Evolutionary conservation across 2,797 vertebrate species (phyloP), one percentile per base, ranked within the genome.

Genomic region (Syncerus caffer): DNA sequence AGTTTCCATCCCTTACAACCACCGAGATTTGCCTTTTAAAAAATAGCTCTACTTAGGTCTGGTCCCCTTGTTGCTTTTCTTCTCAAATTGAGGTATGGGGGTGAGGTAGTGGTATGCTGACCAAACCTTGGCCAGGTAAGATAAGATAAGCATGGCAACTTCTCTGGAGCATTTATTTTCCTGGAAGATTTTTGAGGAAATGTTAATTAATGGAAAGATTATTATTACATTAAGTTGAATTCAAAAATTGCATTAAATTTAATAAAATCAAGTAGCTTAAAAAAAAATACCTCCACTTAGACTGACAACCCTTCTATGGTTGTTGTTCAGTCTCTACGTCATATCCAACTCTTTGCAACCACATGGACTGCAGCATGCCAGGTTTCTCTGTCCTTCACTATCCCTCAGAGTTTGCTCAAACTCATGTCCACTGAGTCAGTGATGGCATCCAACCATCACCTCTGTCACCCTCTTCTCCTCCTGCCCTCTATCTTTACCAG

Each of bases 11-110:
- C 53, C 78, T 80, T 85, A 92, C 23, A 67, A 55, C 34, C 31
- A 94, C n/a, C 51, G n/a, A 93, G 50, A 76, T 94, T 89, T 92
- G 57, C 23, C 53, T 91, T 95, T n/a, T 45, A 89, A 89, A 78
- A 67, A 62, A 50, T 50, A 88, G 15, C 6, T 25, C n/a, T 15
- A 4, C 15, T 93, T 51, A 34, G 34, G 34, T 86, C 93, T 76
- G 9, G 4, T 93, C 85, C 91, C 29, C 38, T 71, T 57, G 31
- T 19, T 89, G 47, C 25, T 85, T 87, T 91, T 87, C 51, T 76
- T 91, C 64, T 89, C 55, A 64, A 45, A 47, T 4, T 58, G 27
- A 19, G 8, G 13, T 87, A 17, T 62, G 82, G 47, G 21, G 67
- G 23, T 71, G 60, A 92, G 27, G 23, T 64, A n/a, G 23, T 19